Conservation (phyloP, 2,113 vertebrate genomes). For the Hystrix cristata region DNA sequence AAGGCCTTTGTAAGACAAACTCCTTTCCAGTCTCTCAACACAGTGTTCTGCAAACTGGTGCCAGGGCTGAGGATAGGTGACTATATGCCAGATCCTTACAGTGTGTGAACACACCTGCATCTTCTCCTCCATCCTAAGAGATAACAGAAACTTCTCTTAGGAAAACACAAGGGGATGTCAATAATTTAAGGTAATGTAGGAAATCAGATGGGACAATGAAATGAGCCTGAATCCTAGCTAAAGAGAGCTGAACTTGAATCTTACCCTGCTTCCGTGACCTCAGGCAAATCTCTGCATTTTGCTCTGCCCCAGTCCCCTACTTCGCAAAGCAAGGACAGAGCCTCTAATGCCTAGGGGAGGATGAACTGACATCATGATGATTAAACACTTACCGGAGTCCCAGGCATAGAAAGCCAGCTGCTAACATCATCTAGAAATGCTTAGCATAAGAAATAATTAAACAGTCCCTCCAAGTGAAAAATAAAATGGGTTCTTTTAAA, state of each 20-base stretch:
- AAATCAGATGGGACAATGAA: background rate
- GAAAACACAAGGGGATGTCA: background rate
- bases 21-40: background rate
- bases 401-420: background rate
- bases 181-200: background rate
- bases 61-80: background rate
- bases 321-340: background rate
- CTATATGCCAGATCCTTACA: accelerated
- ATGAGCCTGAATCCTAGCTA: background rate
- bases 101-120: background rate
- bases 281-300: background rate
- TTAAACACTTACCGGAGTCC: background rate
- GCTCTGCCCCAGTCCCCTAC: background rate
- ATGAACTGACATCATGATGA: background rate
- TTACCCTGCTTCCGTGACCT: background rate
- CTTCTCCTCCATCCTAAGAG: background rate
- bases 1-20: background rate
- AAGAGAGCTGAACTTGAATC: background rate
- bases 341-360: background rate
- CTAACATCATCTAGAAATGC: constrained; percentile 19
- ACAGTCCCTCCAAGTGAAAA: background rate
- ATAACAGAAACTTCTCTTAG: background rate
- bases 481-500: constrained; percentile 1
- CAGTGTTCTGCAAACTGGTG: background rate
- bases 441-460: background rate